These are phyloP conservation scores for Drosophila seguyi DNA, from an alignment of 1,140 invertebrate genomes.

Conservation along the genomic window DNA sequence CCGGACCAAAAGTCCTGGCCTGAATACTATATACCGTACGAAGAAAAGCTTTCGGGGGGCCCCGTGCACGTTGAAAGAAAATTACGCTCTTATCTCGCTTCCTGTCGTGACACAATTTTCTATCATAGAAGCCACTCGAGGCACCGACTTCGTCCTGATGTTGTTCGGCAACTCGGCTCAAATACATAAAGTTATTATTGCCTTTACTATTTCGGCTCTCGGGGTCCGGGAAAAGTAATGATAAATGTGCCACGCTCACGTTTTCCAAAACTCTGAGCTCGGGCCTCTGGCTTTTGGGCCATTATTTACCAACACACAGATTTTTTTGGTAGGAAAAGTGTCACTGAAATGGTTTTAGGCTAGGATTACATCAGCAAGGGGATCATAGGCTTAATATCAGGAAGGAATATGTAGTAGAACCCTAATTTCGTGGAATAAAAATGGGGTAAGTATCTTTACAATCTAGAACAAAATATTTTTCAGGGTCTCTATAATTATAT, in stretches of 20 bases:
- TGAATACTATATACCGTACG: constrained; percentile 8
- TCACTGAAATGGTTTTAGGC: neutral
- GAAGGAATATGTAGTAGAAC: too few relatives aligned
- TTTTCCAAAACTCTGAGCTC: constrained; percentile 38
- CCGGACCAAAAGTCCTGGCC: constrained; percentile 58
- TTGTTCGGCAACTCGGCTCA: constrained; percentile 34
- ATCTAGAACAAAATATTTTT: too few relatives aligned
- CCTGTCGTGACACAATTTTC: constrained; percentile 85
- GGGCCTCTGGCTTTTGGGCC: constrained; percentile 7
- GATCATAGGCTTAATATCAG: constrained; percentile 16
- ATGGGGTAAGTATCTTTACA: too few relatives aligned
- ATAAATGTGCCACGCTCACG: constrained; percentile 78
- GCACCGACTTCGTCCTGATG: constrained; percentile 32
- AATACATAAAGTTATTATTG: constrained; percentile 84
- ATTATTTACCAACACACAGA: constrained; percentile 63
- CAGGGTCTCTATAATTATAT: too few relatives aligned
- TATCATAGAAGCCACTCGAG: constrained; percentile 74
- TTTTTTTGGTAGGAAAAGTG: constrained; percentile 10
- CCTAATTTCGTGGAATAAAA: neutral
- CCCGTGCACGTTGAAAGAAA: constrained; percentile 77
- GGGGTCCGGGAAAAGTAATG: constrained; percentile 38
- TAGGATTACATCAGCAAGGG: neutral
- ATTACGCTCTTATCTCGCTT: constrained; percentile 85
- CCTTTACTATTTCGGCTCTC: constrained; percentile 42
- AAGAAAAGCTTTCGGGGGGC: constrained; percentile 59